Evolutionary conservation across 1,140 invertebrate species (phyloP), one percentile per base, ranked within the genome.

Genomic region (Paracyclopina nana): DNA sequence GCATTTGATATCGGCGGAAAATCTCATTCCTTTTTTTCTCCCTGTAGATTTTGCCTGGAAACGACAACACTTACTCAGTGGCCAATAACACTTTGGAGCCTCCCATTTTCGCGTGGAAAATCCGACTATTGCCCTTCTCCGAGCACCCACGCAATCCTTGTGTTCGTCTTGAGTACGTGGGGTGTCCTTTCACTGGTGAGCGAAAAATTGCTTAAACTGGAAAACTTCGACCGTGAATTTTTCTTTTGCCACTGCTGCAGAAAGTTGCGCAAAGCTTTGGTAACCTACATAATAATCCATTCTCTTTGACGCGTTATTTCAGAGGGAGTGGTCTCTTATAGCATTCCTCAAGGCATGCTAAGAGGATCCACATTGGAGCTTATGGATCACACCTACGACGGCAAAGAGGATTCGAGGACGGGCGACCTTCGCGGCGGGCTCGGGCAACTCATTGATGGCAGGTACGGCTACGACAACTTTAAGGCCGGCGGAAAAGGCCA

Each of bases 361-460:
- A 62, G 70, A 34, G 65, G 72, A 56, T 55, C 69, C 60, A 64
- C 69, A 60, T 58, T 69, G 54, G 58, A 71, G 53, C 68, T 82
- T 18, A 71, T 68, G 55, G 81, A 84, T 62, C 70, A 69, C 45
- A 75, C 72, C 4, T 84, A 82, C 63, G 81, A 84, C 60, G 80
- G 80, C 18, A 60, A 61, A 30, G 63, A 68, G 54, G 56, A 58
- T 54, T 54, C 43, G 22, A 26, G 55, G 4, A 55, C 52, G 22
- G 61, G 60, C 59, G 62, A 68, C 56, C 71, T 87, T 49, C 70
- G 70, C 12, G 76, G 79, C 16, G 91, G 91, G 1, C 64, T 96
- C 6, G 91, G 91, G 20, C 82, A 91, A 63, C 70, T 96, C 40
- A 78, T 79, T n/a, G 90, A 96, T 63, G 86, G 87, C 8, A 72